Evolutionary conservation across 2,888 invertebrate genomes (phyloP).

Genomic region (Coelinius sp.): DNA sequence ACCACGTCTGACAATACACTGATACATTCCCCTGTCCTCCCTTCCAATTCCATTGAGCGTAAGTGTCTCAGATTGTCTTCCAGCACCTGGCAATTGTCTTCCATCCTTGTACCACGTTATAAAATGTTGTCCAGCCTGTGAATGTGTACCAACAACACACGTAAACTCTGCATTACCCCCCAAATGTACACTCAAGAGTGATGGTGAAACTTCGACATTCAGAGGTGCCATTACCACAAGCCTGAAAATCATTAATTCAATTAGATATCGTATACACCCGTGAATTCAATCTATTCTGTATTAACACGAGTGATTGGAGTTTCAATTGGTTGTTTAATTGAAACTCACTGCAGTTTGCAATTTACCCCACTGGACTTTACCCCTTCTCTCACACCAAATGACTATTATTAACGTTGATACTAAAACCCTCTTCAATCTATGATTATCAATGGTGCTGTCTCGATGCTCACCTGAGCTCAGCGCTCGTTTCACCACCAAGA

Average conservation of each 20-base stretch:
- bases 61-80: constrained; percentile 77
- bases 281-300: not conserved
- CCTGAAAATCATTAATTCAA: constrained; percentile 54
- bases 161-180: constrained; percentile 82
- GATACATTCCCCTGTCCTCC: constrained; percentile 84
- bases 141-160: constrained; percentile 67
- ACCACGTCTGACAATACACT: constrained; percentile 80
- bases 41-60: constrained; percentile 79
- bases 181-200: constrained; percentile 80
- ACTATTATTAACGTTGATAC: constrained; percentile 10
- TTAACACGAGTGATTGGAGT: not conserved
- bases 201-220: constrained; percentile 78
- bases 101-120: constrained; percentile 81
- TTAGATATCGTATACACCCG: not conserved
- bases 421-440: constrained; percentile 6
- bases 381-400: not conserved
- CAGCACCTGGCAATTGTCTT: constrained; percentile 77
- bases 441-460: constrained; percentile 18
- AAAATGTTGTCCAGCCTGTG: constrained; percentile 73
- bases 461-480: constrained; percentile 73
- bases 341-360: constrained; percentile 15
- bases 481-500: constrained; percentile 80
- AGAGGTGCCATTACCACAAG: constrained; percentile 78
- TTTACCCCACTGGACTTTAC: not conserved
- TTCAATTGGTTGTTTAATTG: constrained; percentile 26